Evolutionary conservation across 2,888 invertebrate genomes (phyloP).

Genomic region (Lycophotia porphyrea): DNA sequence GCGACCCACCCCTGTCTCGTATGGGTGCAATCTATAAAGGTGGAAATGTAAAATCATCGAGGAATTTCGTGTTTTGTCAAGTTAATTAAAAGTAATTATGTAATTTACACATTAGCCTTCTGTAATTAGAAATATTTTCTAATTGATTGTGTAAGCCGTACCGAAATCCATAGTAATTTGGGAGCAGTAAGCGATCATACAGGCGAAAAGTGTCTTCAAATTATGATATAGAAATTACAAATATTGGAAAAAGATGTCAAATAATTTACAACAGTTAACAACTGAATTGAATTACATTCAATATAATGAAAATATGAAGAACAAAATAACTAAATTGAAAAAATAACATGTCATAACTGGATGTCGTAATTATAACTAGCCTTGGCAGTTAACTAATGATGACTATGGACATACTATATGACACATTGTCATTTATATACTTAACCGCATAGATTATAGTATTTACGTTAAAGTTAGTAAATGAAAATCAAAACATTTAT

Average conservation of each 20-base stretch:
- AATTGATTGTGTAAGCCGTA: not conserved
- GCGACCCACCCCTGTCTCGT: no score
- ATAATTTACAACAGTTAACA: not conserved
- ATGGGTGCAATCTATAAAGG: not conserved
- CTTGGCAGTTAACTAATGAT: constrained; percentile 10
- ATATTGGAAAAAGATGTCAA: not conserved
- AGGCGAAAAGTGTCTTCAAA: not conserved
- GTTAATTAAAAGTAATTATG: not conserved
- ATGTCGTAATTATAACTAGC: constrained; percentile 12
- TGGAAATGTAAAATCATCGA: not conserved
- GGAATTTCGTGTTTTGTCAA: no score
- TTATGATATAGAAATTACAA: not conserved
- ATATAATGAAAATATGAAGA: not conserved
- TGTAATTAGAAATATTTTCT: not conserved
- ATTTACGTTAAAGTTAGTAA: not conserved
- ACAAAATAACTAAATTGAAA: constrained; percentile 15
- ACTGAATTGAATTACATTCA: not conserved
- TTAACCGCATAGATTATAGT: no score
- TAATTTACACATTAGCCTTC: not conserved
- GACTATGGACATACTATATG: constrained; percentile 6
- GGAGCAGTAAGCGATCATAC: not conserved
- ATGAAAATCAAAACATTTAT: not conserved
- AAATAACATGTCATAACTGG: constrained; percentile 6
- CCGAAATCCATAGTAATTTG: not conserved
- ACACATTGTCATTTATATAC: constrained; percentile 7